Evolutionary conservation across 2,113 vertebrate species (phyloP).

Genomic region (Oxygymnocypris stewartii): DNA sequence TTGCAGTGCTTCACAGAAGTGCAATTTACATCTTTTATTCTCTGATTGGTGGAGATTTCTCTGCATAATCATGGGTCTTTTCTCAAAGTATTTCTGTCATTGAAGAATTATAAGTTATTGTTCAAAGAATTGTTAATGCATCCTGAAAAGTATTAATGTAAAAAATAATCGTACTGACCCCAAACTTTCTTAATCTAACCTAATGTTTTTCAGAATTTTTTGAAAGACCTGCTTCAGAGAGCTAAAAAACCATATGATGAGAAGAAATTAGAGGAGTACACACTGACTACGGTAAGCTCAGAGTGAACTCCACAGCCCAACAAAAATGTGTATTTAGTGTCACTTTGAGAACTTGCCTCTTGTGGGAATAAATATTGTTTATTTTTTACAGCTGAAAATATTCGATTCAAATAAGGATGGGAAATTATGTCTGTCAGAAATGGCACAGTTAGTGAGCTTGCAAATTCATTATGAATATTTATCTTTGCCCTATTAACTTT

Average conservation of each 20-base stretch:
- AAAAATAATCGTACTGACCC: neutral
- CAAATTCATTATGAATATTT: neutral
- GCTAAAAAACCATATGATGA: conserved; percentile 87
- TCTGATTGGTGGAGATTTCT: too few relatives aligned
- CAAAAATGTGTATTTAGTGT: neutral
- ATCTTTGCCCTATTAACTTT: neutral
- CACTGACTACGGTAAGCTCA: conserved; percentile 82
- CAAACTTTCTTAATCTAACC: neutral
- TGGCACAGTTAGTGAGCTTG: conserved; percentile 80
- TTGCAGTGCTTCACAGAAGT: too few relatives aligned
- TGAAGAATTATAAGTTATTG: too few relatives aligned
- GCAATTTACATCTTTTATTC: too few relatives aligned
- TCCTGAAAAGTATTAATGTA: neutral
- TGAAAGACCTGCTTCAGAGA: conserved; percentile 87
- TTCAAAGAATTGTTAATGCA: too few relatives aligned
- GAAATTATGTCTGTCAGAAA: conserved; percentile 86
- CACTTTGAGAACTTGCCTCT: neutral
- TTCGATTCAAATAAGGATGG: conserved; percentile 90
- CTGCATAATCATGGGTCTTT: too few relatives aligned
- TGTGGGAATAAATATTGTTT: conserved; percentile 4
- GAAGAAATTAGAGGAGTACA: conserved; percentile 86
- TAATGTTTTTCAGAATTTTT: conserved; percentile 78
- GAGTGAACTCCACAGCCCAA: conserved; percentile 37
- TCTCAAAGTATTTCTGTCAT: too few relatives aligned
- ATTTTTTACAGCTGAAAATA: conserved; percentile 82